Percentiles rank a stretch among this genome's conserved stretches.
phyloP scores from a whole-genome alignment of 2,888 invertebrate species.

The Poecilus cupreus region DNA sequence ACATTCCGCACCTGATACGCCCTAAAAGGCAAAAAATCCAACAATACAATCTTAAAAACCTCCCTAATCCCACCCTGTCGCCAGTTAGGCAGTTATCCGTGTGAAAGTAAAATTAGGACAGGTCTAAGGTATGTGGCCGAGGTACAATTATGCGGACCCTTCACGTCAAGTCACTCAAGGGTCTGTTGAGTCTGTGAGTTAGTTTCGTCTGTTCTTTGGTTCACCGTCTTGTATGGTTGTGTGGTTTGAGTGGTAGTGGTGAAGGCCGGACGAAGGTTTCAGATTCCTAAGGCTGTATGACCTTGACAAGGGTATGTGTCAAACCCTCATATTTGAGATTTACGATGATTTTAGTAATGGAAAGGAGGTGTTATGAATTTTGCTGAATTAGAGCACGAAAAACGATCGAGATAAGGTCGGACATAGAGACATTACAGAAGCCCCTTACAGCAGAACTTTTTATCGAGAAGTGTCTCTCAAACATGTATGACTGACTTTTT shows the following conservation, averaged over 20 bases:
- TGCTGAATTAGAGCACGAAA: background rate
- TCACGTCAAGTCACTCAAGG: background rate
- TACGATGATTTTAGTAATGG: no score
- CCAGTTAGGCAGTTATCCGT: slow-evolving; percentile 40
- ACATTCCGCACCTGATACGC: background rate
- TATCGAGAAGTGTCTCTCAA: no score
- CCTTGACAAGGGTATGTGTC: background rate
- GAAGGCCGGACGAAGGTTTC: background rate
- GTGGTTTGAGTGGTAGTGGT: background rate
- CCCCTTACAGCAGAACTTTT: no score
- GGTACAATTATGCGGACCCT: slow-evolving; percentile 48
- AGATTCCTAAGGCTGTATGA: background rate
- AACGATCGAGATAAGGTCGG: no score
- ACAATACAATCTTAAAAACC: slow-evolving; percentile 6
- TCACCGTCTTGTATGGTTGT: background rate
- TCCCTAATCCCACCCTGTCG: slow-evolving; percentile 28
- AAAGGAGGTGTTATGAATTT: background rate
- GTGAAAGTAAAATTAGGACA: slow-evolving; percentile 56
- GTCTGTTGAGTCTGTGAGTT: background rate
- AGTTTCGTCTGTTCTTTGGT: background rate
- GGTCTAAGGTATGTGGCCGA: slow-evolving; percentile 50
- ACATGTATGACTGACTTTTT: no score
- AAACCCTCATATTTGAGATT: no score
- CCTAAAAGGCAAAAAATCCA: slow-evolving; percentile 6
- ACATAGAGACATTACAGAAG: no score